These are phyloP conservation scores for Monopis laevigella DNA, from an alignment of 2,888 invertebrate species.

Conservation along the genomic window DNA sequence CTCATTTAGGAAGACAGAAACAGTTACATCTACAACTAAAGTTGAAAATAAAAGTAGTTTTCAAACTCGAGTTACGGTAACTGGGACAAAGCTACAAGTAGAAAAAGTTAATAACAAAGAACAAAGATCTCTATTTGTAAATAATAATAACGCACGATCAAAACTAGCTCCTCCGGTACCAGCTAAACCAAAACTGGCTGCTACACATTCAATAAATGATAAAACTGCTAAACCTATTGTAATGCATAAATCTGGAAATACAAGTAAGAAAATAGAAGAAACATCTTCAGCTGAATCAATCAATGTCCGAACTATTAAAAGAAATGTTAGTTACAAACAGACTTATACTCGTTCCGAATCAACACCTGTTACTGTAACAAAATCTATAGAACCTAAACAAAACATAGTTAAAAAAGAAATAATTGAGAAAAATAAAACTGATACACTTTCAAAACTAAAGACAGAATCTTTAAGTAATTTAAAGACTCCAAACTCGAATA, in stretches of 20 bases:
- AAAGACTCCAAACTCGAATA: constrained; percentile 32
- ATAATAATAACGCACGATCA: constrained; percentile 44
- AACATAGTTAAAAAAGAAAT: not conserved
- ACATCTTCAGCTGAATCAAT: constrained; percentile 37
- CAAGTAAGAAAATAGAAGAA: too few relatives aligned
- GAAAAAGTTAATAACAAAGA: constrained; percentile 24
- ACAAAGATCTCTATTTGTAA: constrained; percentile 16
- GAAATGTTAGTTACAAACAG: constrained; percentile 27
- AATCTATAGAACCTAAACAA: not conserved
- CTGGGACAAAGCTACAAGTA: constrained; percentile 26
- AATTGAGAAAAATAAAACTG: not conserved
- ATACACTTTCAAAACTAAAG: not conserved
- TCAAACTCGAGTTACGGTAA: constrained; percentile 29
- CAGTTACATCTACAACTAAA: constrained; percentile 29
- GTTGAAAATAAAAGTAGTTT: constrained; percentile 30
- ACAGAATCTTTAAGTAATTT: constrained; percentile 22
- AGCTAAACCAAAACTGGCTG: constrained; percentile 63
- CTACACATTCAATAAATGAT: constrained; percentile 26
- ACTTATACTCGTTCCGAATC: constrained; percentile 34
- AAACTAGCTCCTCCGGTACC: constrained; percentile 73
- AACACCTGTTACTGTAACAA: constrained; percentile 23
- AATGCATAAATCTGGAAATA: not conserved
- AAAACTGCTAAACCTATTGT: not conserved
- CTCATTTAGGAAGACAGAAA: constrained; percentile 36
- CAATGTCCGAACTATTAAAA: constrained; percentile 37